Evolutionary conservation across 2,113 vertebrate genomes (phyloP), one percentile per base, ranked within the genome.

Genomic region (Cichladusa arquata): DNA sequence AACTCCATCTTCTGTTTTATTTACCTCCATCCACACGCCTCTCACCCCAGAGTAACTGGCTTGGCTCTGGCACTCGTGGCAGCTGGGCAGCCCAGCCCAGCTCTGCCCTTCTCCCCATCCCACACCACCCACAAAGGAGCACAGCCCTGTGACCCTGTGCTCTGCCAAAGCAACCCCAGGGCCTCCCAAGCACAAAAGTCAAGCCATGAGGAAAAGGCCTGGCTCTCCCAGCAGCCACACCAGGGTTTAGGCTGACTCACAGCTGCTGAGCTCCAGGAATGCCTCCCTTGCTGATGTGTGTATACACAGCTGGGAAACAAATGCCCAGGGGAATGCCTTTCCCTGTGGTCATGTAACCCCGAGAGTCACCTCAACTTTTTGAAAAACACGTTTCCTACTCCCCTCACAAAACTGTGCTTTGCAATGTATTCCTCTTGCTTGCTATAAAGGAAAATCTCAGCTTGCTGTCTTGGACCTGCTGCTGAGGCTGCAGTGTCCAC

Each of bases 1-100:
- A 92, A 95, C 94, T 97, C 91, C 69, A 96, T 96, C 94, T 91
- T 88, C 64, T 80, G n/a, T 62, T 97, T 97, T 97, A 95, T 97
- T 97, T 97, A 90, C 51, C 17, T 90, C 95, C 69, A 77, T 92
- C 70, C 38, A 76, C 65, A 65, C 25, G 48, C 22, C 29, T 61
- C 51, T 81, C 82, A 92, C 76, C 65, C 77, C 44, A 28, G 61
- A 87, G 95, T 87, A 91, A 91, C 61, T 61, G 54, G 51, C 42
- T 14, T 0, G 0, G 25, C 38, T 86, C 0, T 19, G 51, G 47
- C 50, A 54, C 42, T 13, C 82, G 9, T 40, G 48, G n/a, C 19
- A 90, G 31, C 23, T 0, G 1, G 19, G 6, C 31, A 57, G 69
- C 34, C 11, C 85, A 79, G 44, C 5, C 5, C 38, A 69, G 57